A percentile compares a stretch with the other conserved stretches of the same genome.
phyloP scores from a whole-genome alignment of 2,888 invertebrate species.

The Fragum whitleyi region DNA sequence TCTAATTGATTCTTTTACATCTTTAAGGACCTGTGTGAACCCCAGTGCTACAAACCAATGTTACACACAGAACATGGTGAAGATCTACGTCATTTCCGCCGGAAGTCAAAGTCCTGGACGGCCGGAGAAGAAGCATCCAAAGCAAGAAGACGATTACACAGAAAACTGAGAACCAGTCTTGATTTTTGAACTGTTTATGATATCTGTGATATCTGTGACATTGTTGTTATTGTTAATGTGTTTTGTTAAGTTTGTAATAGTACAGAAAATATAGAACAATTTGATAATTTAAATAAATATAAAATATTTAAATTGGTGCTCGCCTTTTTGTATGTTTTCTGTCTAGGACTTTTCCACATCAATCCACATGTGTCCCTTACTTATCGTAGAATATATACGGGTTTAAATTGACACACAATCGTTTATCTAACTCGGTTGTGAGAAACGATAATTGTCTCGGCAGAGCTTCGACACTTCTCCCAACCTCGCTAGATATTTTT shows the following conservation, averaged over 20 bases:
- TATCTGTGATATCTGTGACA: background rate
- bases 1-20: background rate
- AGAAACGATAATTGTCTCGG: too few species aligned
- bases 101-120: conserved; percentile 90
- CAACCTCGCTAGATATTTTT: too few species aligned
- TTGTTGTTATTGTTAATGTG: background rate
- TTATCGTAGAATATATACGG: too few species aligned
- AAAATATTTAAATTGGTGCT: too few species aligned
- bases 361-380: too few species aligned
- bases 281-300: background rate
- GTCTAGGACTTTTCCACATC: too few species aligned
- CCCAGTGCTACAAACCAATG: conserved; percentile 93
- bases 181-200: conserved; percentile 10
- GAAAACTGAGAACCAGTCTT: background rate
- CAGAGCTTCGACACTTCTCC: too few species aligned
- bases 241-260: conserved; percentile 4
- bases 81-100: conserved; percentile 90
- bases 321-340: too few species aligned
- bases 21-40: conserved; percentile 89
- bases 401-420: too few species aligned
- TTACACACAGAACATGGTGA: conserved; percentile 91
- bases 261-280: background rate
- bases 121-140: conserved; percentile 50
- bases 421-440: too few species aligned
- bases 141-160: background rate